phyloP scores from a whole-genome alignment of 2,797 vertebrate species.

The Peromyscus attwateri region DNA sequence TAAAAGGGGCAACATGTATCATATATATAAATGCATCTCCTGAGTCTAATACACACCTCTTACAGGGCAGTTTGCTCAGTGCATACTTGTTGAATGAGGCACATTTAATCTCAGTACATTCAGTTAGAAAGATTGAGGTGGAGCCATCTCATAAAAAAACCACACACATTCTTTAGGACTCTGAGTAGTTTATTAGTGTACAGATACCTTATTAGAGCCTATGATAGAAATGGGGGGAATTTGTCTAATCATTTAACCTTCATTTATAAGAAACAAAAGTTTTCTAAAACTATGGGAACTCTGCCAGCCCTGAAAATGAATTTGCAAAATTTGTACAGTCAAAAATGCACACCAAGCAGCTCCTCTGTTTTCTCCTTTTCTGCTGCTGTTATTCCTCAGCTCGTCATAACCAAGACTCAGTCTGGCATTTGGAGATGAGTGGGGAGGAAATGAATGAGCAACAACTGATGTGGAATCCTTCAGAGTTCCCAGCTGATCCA shows the following conservation, averaged over 20 bases:
- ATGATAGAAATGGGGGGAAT: neutral
- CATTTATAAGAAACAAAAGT: slow-evolving; percentile 44
- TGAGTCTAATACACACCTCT: neutral
- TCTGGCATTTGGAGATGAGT: neutral
- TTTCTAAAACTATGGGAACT: neutral
- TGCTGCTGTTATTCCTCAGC: slow-evolving; percentile 11
- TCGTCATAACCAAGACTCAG: neutral
- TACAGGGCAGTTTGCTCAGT: slow-evolving; percentile 1
- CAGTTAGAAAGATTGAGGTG: slow-evolving; percentile 10
- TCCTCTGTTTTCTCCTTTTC: neutral
- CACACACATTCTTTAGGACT: slow-evolving; percentile 18
- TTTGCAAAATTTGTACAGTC: neutral
- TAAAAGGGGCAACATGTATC: neutral
- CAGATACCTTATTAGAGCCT: slow-evolving; percentile 46
- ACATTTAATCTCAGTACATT: neutral
- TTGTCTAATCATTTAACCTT: slow-evolving; percentile 4
- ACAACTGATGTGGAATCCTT: neutral
- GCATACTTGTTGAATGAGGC: slow-evolving; percentile 33
- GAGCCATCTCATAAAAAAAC: neutral
- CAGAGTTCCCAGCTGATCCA: neutral
- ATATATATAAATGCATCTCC: neutral
- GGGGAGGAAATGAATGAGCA: neutral
- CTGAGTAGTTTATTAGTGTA: slow-evolving; percentile 49
- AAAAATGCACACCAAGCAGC: neutral
- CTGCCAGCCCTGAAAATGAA: neutral